Evolutionary conservation across 1,140 invertebrate species (phyloP), one percentile per base, ranked within the genome.

Genomic region (Drosophila teissieri): DNA sequence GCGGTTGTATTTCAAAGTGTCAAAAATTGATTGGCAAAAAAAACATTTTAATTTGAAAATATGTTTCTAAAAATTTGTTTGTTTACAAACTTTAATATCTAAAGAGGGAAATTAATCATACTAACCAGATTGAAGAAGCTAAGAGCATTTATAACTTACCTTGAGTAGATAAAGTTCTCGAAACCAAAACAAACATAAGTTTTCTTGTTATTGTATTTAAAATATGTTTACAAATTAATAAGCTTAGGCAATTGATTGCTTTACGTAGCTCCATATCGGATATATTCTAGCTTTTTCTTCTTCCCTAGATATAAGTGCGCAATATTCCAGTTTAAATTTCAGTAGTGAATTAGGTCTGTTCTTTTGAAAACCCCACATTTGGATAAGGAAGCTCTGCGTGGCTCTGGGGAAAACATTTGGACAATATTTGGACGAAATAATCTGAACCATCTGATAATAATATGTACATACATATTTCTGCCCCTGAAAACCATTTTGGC

Each of bases 401-500:
- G 7, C n/a, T 7, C 31, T 42, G 6, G n/a, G n/a, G 3, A 42
- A 19, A 19, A 11, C 8, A 19, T 19, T 19, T 19, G 19, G 19
- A 19, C 2, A 24, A 6, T 14, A 2, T 22, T 45, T 1, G 5
- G 4, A n/a, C 42, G 15, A 19, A 44, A 19, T 4, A 2, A 11
- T 15, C 42, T 44, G 1, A 48, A 24, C 11, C 45, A 27, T 15
- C 24, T 48, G 14, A 15, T 11, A 37, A 14, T 37, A 37, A 31
- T 31, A 5, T 31, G 36, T 12, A 14, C 34, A 4, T 27, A 11
- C 31, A 8, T 15, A 8, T 15, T 4, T 31, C 4, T n/a, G 48
- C 51, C 58, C 58, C 53, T 40, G 12, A 27, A 56, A 56, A 17
- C 53, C 60, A 42, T 11, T 57, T 58, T 62, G 52, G 60, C 53